phyloP scores from a whole-genome alignment of 2,113 vertebrate genomes.

The Dascyllus trimaculatus region DNA sequence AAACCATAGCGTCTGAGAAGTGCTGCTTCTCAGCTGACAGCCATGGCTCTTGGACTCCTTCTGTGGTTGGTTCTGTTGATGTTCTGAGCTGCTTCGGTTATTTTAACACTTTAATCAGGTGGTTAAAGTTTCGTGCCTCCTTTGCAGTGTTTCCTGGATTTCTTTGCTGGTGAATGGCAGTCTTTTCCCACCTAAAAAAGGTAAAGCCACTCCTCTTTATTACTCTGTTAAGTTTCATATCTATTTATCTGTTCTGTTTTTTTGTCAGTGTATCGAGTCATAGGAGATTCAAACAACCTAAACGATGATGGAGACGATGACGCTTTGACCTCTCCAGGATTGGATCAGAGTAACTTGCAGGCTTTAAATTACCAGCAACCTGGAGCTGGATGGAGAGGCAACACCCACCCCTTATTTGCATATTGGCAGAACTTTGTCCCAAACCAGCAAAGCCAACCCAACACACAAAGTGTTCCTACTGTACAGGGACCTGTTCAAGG shows the following conservation, averaged over 20 bases:
- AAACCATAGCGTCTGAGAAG: constrained; percentile 15
- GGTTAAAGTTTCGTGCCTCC: neutral
- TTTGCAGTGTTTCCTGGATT: constrained; percentile 48
- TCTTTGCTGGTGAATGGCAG: constrained; percentile 33
- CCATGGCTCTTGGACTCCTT: constrained; percentile 59
- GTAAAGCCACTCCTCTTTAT: constrained; percentile 12
- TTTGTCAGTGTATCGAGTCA: constrained; percentile 1
- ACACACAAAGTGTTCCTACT: neutral
- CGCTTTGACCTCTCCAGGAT: fast-evolving
- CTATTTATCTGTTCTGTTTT: neutral
- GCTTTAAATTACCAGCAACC: neutral
- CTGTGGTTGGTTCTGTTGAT: constrained; percentile 39
- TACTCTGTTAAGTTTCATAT: neutral
- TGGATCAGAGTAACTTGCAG: neutral
- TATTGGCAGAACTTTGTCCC: neutral
- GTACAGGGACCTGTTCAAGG: neutral
- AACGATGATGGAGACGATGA: neutral
- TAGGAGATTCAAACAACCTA: neutral
- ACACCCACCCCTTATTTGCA: neutral
- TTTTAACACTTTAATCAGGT: neutral
- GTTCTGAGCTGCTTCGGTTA: neutral
- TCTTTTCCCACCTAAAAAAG: neutral
- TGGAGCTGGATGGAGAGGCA: neutral
- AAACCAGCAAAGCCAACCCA: fast-evolving
- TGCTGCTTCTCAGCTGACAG: neutral